Evolutionary conservation across 1,140 invertebrate species (phyloP), one percentile per base, ranked within the genome.

Genomic region (Camponotus vicinus): DNA sequence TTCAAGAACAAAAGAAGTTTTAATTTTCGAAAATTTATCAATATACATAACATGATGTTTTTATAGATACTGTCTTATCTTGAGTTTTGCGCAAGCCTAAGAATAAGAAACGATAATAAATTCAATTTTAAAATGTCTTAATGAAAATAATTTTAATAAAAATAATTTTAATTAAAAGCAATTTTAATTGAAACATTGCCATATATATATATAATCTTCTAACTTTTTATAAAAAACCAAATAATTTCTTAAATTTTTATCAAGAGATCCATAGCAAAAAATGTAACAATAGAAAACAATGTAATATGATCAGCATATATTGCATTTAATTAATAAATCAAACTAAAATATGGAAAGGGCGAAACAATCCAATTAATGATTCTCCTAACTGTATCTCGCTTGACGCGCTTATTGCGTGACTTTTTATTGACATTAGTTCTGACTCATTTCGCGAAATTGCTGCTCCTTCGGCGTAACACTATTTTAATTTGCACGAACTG

Each of bases 401-500:
- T 64, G 61, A 64, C 34, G 18, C 5, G 18, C 18, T 37, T 66
- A 6, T 79, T 52, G 42, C 57, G 27, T 61, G 13, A 8, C 11
- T 34, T 79, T 69, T 69, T 79, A 79, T 69, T 69, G 34, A 69
- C 6, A 34, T 45, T 79, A 79, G 21, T 69, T 57, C 8, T 27
- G 42, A 66, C 3, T 67, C 37, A 8, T 69, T 69, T 79, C 5
- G 4, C 7, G 18, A 0, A 37, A 79, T 67, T 79, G 34, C n/a
- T 8, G 15, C 8, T 79, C 40, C 42, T 79, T 57, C 45, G 3
- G 34, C 63, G 3, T 27, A 27, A 27, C 27, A 0, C 27, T 27
- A 69, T 67, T 80, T 80, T 69, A 80, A 80, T 69, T 80, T 80
- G 34, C 45, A 55, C 77, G 7, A 69, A 49, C 61, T 66, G 6